Evolutionary conservation across 2,797 vertebrate genomes (phyloP), one percentile per base, ranked within the genome.

Genomic region (Uromys caudimaculatus): DNA sequence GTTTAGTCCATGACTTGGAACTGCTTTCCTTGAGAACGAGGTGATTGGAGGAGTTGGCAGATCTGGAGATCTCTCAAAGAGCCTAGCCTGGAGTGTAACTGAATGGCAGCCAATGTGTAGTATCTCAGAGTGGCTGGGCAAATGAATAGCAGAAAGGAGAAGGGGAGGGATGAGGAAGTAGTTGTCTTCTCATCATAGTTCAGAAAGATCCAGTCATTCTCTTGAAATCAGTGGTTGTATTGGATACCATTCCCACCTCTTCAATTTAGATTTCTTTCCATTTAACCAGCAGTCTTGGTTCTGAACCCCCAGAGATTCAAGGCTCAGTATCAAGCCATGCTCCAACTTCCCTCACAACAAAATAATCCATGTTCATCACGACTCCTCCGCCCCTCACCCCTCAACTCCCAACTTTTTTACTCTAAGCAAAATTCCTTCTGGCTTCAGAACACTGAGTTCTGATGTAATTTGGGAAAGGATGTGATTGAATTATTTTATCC

Each of bases 11-110:
- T 29, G 9, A 82, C 35, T 83, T 78, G 32, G 41, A 93, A 75
- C 17, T 79, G 21, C 23, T 73, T 89, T 54, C 4, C 38, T 64
- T 56, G 56, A 97, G 38, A 85, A 83, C 9, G 90, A 92, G 58
- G 87, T 58, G 64, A 47, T 2, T 50, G 35, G 69, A 27, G 67
- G 17, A 41, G 19, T 58, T 83, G 77, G 24, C 21, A 35, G 69
- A 90, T 12, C n/a, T 41, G 50, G 52, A 77, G 14, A 95, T 9
- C 16, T 82, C 60, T 56, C 0, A 1, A 93, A 64, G 7, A 9
- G 10, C 81, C 9, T 35, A 50, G 44, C 35, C 27, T 13, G 82
- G 29, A 84, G 29, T 0, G 21, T 17, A n/a, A 23, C 4, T 64
- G 35, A 76, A 50, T 73, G 76, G 19, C 41, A 71, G 62, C n/a